phyloP scores from a whole-genome alignment of 2,888 invertebrate species.

The Harmothoe impar region DNA sequence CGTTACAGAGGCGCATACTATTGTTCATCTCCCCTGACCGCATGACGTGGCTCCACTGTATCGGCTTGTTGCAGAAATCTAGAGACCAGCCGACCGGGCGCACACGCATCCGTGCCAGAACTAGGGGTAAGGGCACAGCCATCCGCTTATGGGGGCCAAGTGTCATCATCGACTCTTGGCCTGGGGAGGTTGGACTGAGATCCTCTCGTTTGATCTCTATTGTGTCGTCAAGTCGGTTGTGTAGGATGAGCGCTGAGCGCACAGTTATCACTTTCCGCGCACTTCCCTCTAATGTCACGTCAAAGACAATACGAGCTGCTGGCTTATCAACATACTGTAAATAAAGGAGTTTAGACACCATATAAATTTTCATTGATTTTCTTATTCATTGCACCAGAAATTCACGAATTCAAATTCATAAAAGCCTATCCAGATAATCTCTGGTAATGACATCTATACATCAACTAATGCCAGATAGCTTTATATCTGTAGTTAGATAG shows the following conservation, averaged over 20 bases:
- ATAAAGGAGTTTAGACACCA: neutral
- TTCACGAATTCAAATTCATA: neutral
- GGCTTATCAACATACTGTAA: constrained; percentile 77
- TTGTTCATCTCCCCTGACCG: constrained; percentile 84
- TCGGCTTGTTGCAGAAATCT: constrained; percentile 85
- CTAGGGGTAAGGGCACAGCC: constrained; percentile 91
- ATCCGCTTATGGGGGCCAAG: constrained; percentile 80
- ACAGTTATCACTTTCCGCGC: constrained; percentile 96
- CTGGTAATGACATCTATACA: too few species aligned
- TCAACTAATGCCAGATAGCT: too few species aligned
- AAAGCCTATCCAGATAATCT: neutral
- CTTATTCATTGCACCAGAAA: too few species aligned
- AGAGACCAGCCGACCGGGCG: constrained; percentile 87
- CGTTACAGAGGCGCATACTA: constrained; percentile 82
- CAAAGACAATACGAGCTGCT: constrained; percentile 93
- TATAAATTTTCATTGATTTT: neutral
- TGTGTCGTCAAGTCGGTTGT: constrained; percentile 86
- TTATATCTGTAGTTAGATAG: too few species aligned
- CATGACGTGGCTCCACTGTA: constrained; percentile 87
- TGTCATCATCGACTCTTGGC: constrained; percentile 61
- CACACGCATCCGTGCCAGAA: constrained; percentile 89
- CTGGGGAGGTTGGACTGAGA: neutral
- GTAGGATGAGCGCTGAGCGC: constrained; percentile 92
- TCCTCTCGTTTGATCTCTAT: constrained; percentile 75
- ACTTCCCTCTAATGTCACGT: constrained; percentile 95